Evolutionary conservation across 2,888 invertebrate genomes (phyloP).

Genomic region (Apeira syringaria): DNA sequence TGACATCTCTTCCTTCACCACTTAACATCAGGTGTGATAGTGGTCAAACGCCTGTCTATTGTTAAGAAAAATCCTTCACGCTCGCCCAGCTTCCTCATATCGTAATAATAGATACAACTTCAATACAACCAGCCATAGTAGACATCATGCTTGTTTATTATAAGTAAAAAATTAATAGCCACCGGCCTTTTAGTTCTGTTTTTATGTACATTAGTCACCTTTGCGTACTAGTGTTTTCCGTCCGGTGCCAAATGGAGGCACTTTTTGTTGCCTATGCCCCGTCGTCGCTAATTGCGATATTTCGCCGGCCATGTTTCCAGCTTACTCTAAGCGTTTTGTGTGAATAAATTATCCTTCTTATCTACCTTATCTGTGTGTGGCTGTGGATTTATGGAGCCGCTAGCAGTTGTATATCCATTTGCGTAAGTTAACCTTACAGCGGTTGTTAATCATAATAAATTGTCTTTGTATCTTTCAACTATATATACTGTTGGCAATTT

Average conservation of each 20-base stretch:
- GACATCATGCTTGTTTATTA: conserved; percentile 8
- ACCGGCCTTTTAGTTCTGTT: conserved; percentile 26
- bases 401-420: conserved; percentile 8
- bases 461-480: conserved; percentile 5
- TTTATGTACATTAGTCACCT: conserved; percentile 27
- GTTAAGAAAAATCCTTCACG: too few species aligned
- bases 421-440: conserved; percentile 7
- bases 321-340: conserved; percentile 19
- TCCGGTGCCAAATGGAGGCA: conserved; percentile 22
- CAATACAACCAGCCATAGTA: neutral
- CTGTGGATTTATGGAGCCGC: conserved; percentile 22
- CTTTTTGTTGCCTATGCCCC: conserved; percentile 22
- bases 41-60: too few species aligned
- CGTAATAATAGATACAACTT: too few species aligned
- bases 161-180: conserved; percentile 19
- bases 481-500: too few species aligned
- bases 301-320: conserved; percentile 8
- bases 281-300: conserved; percentile 17
- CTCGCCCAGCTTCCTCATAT: neutral
- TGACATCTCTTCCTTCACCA: too few species aligned
- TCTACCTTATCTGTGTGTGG: conserved; percentile 32
- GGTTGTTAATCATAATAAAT: conserved; percentile 17
- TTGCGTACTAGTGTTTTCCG: conserved; percentile 25
- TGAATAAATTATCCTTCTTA: conserved; percentile 28
- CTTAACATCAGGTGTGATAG: too few species aligned